These are phyloP conservation scores for Rhagium mordax DNA, from an alignment of 2,888 invertebrate species.

Conservation along the genomic window DNA sequence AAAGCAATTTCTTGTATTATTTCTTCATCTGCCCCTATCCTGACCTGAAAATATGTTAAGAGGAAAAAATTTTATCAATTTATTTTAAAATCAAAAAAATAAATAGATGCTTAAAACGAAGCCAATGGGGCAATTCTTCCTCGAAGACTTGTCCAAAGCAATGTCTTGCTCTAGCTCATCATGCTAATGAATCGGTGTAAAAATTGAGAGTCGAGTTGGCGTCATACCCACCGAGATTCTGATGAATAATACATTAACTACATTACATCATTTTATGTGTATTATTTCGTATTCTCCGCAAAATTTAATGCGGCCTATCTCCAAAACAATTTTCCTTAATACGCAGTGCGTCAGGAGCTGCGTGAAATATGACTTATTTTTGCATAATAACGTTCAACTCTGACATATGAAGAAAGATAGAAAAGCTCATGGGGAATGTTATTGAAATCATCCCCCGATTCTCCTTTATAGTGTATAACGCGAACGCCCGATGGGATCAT, in stretches of 20 bases:
- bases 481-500: conserved; percentile 52
- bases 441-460: conserved; percentile 56
- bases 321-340: conserved; percentile 24
- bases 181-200: no score
- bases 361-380: conserved; percentile 47
- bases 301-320: conserved; percentile 5
- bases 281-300: neutral
- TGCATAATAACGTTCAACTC: conserved; percentile 49
- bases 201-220: no score
- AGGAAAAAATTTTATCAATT: no score
- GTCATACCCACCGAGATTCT: neutral
- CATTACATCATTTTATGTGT: neutral
- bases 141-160: no score
- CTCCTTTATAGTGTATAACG: conserved; percentile 48
- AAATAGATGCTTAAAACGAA: no score
- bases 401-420: conserved; percentile 51
- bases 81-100: no score
- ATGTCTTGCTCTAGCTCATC: no score
- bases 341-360: conserved; percentile 36
- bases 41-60: no score
- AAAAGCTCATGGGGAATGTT: conserved; percentile 55
- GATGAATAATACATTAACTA: neutral
- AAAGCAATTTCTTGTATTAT: no score
- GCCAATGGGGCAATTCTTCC: no score
- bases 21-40: no score